phyloP scores from a whole-genome alignment of 2,113 vertebrate genomes.

The Lucifuga dentata region DNA sequence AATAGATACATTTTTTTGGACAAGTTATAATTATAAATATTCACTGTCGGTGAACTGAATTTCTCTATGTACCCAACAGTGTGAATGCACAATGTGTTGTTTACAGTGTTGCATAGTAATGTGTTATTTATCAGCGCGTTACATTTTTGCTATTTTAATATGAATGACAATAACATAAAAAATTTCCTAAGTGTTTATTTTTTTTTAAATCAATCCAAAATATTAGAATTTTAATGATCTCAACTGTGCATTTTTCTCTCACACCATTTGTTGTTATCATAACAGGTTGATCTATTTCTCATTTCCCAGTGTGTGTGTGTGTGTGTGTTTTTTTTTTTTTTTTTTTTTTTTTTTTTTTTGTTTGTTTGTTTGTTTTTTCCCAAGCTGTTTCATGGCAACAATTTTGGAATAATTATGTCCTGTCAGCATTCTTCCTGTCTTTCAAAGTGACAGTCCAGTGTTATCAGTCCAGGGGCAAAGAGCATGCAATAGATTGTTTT shows the following conservation, averaged over 20 bases:
- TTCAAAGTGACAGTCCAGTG: constrained; percentile 9
- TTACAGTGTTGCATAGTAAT: constrained; percentile 19
- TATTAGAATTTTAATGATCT: constrained; percentile 36
- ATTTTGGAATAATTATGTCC: constrained; percentile 16
- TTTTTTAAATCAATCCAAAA: constrained; percentile 30
- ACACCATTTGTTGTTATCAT: constrained; percentile 9
- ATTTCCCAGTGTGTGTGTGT: constrained; percentile 5
- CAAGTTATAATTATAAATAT: constrained; percentile 26
- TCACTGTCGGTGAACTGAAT: constrained; percentile 28
- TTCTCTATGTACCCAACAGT: constrained; percentile 41
- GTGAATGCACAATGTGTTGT: constrained; percentile 32
- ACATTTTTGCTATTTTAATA: constrained; percentile 46
- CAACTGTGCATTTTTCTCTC: constrained; percentile 26
- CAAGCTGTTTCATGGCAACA: constrained; percentile 24
- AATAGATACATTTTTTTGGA: constrained; percentile 47
- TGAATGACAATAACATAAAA: constrained; percentile 19
- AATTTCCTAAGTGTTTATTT: constrained; percentile 33
- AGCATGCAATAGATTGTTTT: constrained; percentile 7
- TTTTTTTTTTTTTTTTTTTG: too few species aligned
- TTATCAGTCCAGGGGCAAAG: constrained; percentile 9
- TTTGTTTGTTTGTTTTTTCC: too few species aligned
- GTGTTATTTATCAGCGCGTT: constrained; percentile 31
- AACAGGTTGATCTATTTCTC: constrained; percentile 22
- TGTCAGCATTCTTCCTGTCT: constrained; percentile 5
- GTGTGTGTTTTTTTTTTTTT: too few species aligned